Percentiles rank a stretch among this genome's conserved stretches.
phyloP scores from a whole-genome alignment of 2,113 vertebrate genomes.

The Protobothrops mucrosquamatus region DNA sequence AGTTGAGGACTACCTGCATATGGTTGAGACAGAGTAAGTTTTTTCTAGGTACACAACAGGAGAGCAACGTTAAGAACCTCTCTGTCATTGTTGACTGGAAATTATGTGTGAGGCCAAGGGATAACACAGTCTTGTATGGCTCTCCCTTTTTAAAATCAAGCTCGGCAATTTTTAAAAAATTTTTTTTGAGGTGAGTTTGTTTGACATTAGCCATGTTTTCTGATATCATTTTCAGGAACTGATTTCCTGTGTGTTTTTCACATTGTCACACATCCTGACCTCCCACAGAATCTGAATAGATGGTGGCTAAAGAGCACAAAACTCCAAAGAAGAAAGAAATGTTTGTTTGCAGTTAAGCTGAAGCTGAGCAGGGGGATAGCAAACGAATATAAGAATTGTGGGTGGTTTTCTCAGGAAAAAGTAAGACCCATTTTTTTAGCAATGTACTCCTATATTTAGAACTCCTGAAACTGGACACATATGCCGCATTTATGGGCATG shows the following conservation, averaged over 20 bases:
- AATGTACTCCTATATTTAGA: not conserved
- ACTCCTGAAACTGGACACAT: not conserved
- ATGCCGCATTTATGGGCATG: not conserved
- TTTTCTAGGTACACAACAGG: not conserved
- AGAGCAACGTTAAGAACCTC: not conserved
- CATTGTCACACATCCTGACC: not conserved
- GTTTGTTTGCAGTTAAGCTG: not conserved
- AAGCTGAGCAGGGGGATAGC: not conserved
- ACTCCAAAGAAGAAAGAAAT: not conserved
- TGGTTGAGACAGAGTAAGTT: not conserved
- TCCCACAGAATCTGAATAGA: not conserved
- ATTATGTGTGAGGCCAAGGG: not conserved
- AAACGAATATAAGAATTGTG: not conserved
- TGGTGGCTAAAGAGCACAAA: not conserved
- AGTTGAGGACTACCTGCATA: not conserved
- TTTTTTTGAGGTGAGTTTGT: not conserved
- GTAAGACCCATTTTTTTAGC: not conserved
- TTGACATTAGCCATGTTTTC: not conserved
- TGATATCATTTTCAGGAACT: not conserved
- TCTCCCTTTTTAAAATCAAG: not conserved
- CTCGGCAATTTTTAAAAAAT: not conserved
- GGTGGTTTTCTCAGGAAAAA: not conserved
- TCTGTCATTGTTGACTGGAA: not conserved
- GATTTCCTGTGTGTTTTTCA: not conserved
- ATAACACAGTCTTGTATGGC: not conserved